These are phyloP conservation scores for Buceros bicornis DNA, from an alignment of 2,797 vertebrate species.

Conservation along the genomic window DNA sequence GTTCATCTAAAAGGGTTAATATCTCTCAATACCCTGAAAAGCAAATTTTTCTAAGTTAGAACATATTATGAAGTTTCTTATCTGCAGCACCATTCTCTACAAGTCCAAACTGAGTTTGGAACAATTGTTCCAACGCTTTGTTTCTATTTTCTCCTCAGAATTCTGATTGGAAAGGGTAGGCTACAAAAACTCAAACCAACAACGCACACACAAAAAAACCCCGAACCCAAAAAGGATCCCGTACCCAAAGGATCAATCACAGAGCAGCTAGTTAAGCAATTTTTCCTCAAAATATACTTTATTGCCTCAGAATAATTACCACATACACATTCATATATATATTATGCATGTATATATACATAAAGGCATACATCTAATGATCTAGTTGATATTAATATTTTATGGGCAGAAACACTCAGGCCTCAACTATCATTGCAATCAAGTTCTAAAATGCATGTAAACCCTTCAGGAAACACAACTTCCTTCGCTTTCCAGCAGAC, in stretches of 20 bases:
- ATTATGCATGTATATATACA: accelerated
- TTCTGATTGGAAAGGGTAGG: background rate
- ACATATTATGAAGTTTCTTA: background rate
- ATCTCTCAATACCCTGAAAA: background rate
- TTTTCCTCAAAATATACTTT: background rate
- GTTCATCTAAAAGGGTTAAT: background rate
- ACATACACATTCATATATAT: background rate
- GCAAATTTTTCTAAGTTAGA: background rate
- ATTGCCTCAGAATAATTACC: background rate
- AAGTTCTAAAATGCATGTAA: background rate
- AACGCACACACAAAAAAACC: background rate
- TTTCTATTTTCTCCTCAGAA: background rate
- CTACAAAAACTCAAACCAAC: background rate
- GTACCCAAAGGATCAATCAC: background rate
- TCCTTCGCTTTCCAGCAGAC: background rate
- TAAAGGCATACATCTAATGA: background rate
- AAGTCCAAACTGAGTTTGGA: background rate
- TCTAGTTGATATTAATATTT: background rate
- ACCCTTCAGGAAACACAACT: background rate
- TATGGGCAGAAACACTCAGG: background rate
- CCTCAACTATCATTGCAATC: background rate
- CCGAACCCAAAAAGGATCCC: background rate
- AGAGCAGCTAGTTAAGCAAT: background rate
- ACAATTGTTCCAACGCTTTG: background rate
- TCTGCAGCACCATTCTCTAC: background rate